Evolutionary conservation across 2,113 vertebrate species (phyloP).

Genomic region (Axis porcinus): DNA sequence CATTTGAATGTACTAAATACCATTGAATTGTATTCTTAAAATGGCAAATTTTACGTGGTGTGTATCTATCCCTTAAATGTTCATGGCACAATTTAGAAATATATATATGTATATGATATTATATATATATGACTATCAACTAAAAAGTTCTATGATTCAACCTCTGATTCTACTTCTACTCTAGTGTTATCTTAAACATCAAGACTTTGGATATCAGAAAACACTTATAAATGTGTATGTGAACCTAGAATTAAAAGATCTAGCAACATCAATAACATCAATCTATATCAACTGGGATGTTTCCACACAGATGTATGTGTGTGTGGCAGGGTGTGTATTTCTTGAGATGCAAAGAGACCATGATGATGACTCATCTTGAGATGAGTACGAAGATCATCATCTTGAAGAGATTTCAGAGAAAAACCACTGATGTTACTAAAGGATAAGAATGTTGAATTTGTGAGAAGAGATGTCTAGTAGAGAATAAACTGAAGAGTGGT

Average conservation of each 20-base stretch:
- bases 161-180: not conserved
- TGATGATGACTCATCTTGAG: not conserved
- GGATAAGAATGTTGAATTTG: not conserved
- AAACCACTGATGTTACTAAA: not conserved
- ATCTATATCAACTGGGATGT: not conserved
- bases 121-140: not conserved
- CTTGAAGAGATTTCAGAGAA: constrained; percentile 19
- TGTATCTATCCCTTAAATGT: not conserved
- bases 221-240: not conserved
- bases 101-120: not conserved
- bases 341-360: not conserved
- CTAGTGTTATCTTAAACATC: not conserved
- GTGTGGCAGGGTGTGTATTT: not conserved
- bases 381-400: not conserved
- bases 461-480: not conserved
- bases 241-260: not conserved
- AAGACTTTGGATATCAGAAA: not conserved
- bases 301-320: not conserved
- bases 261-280: not conserved
- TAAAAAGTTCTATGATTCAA: not conserved
- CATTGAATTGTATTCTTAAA: not conserved
- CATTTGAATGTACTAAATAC: not conserved
- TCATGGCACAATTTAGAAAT: not conserved
- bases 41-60: not conserved
- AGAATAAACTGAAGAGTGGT: not conserved